Conservation (phyloP, 2,113 vertebrate species). For the Bufo gargarizans region DNA sequence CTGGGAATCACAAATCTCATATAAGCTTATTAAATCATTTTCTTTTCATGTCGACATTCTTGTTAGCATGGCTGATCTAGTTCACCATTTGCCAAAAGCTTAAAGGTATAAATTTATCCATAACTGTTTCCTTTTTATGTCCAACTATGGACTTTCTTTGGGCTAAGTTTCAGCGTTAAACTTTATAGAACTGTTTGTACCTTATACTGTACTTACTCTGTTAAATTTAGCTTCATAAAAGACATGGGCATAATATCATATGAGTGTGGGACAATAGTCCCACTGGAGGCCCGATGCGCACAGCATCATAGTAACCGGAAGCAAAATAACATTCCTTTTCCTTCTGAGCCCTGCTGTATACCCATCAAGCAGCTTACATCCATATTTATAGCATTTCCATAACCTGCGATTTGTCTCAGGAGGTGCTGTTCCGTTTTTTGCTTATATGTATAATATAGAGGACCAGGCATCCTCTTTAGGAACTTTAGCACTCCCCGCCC, state of each 20-base stretch:
- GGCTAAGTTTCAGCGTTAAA: constrained; percentile 6
- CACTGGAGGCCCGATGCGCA: too few relatives aligned
- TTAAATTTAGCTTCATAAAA: not conserved
- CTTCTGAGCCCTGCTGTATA: too few relatives aligned
- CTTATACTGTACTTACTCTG: not conserved
- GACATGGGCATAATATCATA: not conserved
- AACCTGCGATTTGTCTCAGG: too few relatives aligned
- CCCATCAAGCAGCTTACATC: too few relatives aligned
- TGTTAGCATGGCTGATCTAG: constrained; percentile 7
- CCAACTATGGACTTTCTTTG: not conserved
- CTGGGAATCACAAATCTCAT: constrained; percentile 21
- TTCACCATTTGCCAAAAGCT: constrained; percentile 21
- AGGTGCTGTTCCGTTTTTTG: too few relatives aligned
- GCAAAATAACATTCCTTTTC: too few relatives aligned
- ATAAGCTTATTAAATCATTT: constrained; percentile 26
- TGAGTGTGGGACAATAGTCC: too few relatives aligned
- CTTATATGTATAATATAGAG: too few relatives aligned
- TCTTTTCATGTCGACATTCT: constrained; percentile 18
- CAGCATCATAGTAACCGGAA: too few relatives aligned
- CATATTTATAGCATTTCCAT: too few relatives aligned
- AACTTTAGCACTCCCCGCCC: too few relatives aligned
- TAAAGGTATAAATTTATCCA: constrained; percentile 20
- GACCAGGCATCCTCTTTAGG: too few relatives aligned
- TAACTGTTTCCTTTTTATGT: constrained; percentile 11
- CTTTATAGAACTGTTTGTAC: not conserved